Base-by-base conservation (phyloP, 2,113 vertebrate species). In the Montifringilla adamsi region DNA sequence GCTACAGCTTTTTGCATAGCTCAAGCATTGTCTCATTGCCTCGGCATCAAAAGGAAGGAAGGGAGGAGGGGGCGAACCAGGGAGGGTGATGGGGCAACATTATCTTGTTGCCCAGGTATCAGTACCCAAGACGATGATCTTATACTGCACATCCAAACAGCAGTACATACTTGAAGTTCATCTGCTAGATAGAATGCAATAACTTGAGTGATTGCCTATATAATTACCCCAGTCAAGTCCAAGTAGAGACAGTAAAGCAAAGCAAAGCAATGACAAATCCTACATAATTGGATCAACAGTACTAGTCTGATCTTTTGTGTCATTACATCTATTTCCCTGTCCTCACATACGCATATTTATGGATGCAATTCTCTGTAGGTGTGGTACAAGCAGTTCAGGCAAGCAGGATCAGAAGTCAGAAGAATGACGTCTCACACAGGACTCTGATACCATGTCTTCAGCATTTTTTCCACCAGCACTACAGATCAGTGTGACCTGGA, bases 181-280 rank as follows among this genome's bases (percentile, higher is more conserved):
- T 62, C 44, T 87, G 20, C 43, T 58, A 74, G 47, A 80, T 2
- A 22, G 14, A 77, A 52, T 76, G 75, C 46, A 89, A 24, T 47
- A 60, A 63, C 6, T 31, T 46, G 27, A 60, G 30, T 35, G n/a
- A 68, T 6, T 63, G 16, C 22, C 64, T 56, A 19, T 17, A 2
- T 35, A 88, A 72, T 39, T 73, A 77, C n/a, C 15, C 19, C n/a
- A 62, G 30, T n/a, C 47, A 86, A 41, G 41, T 56, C 17, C 23
- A 19, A 33, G 53, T 84, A 86, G n/a, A 87, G 7, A 70, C 14
- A 90, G 27, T 28, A 20, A 90, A 95, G 28, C 9, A 15, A 81
- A 90, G 27, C 39, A 89, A 87, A 95, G 28, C 37, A 81, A 58
- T 14, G 3, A 82, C 43, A 94, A 92, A 87, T 67, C 35, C 23